Evolutionary conservation across 2,888 invertebrate genomes (phyloP).

Genomic region (Rhingia rostrata): DNA sequence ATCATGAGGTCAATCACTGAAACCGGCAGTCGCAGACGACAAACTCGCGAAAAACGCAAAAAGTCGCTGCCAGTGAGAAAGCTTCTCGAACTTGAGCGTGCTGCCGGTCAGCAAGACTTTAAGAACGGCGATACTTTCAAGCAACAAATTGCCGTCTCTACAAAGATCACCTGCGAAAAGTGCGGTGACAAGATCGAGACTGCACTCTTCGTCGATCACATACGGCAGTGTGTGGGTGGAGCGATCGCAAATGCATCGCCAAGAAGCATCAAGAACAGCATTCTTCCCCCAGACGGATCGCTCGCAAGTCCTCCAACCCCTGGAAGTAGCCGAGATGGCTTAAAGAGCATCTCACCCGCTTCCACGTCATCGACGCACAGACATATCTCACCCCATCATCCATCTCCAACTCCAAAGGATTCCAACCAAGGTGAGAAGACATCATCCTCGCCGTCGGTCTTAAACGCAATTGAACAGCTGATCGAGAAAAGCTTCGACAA

Average conservation of each 20-base stretch:
- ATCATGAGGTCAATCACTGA: slow-evolving; percentile 95
- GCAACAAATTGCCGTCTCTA: slow-evolving; percentile 85
- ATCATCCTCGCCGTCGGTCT: slow-evolving; percentile 93
- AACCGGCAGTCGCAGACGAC: slow-evolving; percentile 90
- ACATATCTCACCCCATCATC: slow-evolving; percentile 88
- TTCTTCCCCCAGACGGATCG: slow-evolving; percentile 85
- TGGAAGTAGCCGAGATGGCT: slow-evolving; percentile 85
- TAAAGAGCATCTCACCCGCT: slow-evolving; percentile 85
- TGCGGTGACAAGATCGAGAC: slow-evolving; percentile 98
- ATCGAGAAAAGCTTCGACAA: slow-evolving; percentile 99
- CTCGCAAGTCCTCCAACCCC: slow-evolving; percentile 85
- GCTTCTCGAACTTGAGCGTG: slow-evolving; percentile 93
- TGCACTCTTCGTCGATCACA: slow-evolving; percentile 95
- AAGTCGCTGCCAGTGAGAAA: slow-evolving; percentile 96
- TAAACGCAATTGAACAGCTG: slow-evolving; percentile 97
- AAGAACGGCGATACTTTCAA: slow-evolving; percentile 87
- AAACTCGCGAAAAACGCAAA: slow-evolving; percentile 95
- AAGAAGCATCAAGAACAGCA: slow-evolving; percentile 87
- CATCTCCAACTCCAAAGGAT: slow-evolving; percentile 83
- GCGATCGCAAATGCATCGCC: slow-evolving; percentile 89
- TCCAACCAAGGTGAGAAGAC: slow-evolving; percentile 85
- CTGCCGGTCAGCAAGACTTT: slow-evolving; percentile 89
- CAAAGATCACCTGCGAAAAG: slow-evolving; percentile 96
- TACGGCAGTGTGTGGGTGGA: slow-evolving; percentile 94
- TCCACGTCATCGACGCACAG: slow-evolving; percentile 88